Percentiles rank a stretch among this genome's conserved stretches.
Evolutionary conservation across 1,140 invertebrate species (phyloP).

Genomic region (Bombus polaris): DNA sequence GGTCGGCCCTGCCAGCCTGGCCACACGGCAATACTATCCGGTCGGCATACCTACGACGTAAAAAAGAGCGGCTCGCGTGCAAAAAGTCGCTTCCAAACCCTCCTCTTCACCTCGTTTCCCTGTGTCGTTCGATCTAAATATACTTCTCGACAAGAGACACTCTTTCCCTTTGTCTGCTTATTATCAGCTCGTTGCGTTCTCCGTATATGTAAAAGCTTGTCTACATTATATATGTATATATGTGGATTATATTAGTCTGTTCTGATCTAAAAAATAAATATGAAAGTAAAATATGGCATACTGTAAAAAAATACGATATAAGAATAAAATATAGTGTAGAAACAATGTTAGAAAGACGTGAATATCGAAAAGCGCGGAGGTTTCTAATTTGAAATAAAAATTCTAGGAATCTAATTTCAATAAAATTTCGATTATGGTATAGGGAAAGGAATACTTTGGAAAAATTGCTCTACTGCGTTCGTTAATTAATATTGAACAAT

Average conservation of each 20-base stretch:
- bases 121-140: conserved; percentile 15
- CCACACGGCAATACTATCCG: conserved; percentile 56
- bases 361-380: neutral
- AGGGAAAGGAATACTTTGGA: neutral
- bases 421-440: neutral
- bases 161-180: neutral
- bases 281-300: neutral
- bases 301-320: neutral
- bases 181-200: neutral
- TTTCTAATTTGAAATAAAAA: neutral
- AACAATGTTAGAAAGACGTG: neutral
- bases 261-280: neutral
- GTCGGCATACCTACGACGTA: conserved; percentile 64
- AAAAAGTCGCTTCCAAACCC: conserved; percentile 13
- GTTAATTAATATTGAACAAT: neutral
- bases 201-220: neutral
- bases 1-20: conserved; percentile 56
- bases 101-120: neutral
- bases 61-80: conserved; percentile 54
- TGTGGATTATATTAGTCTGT: neutral
- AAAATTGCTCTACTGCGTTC: neutral
- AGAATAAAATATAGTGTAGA: neutral
- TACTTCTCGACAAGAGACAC: neutral
- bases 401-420: neutral
- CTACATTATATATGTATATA: neutral